These are phyloP conservation scores for Drosophila erecta DNA, from an alignment of 1,140 invertebrate genomes.

Conservation along the genomic window DNA sequence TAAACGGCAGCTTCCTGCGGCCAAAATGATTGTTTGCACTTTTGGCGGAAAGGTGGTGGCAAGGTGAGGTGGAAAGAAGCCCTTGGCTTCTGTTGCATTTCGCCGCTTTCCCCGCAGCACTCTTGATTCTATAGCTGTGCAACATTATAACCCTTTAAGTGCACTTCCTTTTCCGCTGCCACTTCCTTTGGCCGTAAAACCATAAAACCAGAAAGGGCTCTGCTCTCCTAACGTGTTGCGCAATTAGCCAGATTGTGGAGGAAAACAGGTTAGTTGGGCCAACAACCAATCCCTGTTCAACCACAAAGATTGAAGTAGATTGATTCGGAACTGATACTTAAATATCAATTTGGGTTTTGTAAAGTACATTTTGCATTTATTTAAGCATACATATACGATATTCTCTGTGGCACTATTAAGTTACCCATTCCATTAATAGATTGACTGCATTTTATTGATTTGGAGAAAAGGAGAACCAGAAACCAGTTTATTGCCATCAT, in stretches of 20 bases:
- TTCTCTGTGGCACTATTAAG: background rate
- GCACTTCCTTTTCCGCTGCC: constrained; percentile 45
- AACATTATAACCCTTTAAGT: constrained; percentile 32
- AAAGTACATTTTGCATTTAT: background rate
- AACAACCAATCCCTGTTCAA: background rate
- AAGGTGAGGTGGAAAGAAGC: constrained; percentile 2
- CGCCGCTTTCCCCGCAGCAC: background rate
- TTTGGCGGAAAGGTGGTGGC: constrained; percentile 38
- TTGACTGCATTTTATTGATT: constrained; percentile 26
- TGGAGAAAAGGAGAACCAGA: constrained; percentile 5
- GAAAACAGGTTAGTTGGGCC: constrained; percentile 23
- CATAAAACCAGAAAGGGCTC: constrained; percentile 29
- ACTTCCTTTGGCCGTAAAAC: constrained; percentile 33
- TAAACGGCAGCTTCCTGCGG: constrained; percentile 78
- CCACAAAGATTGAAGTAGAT: background rate
- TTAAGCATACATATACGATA: background rate
- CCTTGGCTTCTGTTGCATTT: constrained; percentile 12
- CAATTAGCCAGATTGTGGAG: constrained; percentile 25
- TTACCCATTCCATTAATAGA: background rate
- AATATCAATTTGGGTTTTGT: background rate
- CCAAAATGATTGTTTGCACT: constrained; percentile 69
- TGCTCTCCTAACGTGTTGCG: constrained; percentile 23
- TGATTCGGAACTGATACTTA: background rate
- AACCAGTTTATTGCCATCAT: constrained; percentile 19
- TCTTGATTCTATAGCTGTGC: constrained; percentile 2